A percentile compares a stretch with the other conserved stretches of the same genome.
Evolutionary conservation across 2,797 vertebrate genomes (phyloP).

Genomic region (Sebastes trivittatus): DNA sequence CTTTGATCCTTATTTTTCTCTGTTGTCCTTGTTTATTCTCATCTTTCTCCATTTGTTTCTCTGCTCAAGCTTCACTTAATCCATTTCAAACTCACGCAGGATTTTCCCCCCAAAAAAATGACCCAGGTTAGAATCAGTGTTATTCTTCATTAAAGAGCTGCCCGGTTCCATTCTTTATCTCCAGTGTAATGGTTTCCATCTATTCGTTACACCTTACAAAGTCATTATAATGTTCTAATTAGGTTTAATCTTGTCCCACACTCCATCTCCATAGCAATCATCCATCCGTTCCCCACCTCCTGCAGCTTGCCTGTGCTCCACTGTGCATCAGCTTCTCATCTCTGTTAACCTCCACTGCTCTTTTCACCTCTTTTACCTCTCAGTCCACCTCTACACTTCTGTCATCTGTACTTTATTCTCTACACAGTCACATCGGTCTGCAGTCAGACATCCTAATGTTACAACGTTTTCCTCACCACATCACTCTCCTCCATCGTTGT

Average conservation of each 20-base stretch:
- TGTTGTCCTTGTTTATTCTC: background rate
- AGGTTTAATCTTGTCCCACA: slow-evolving; percentile 54
- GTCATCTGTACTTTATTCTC: background rate
- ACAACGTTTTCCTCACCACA: background rate
- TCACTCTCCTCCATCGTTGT: background rate
- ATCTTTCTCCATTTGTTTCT: background rate
- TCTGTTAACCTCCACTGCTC: background rate
- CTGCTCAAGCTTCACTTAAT: background rate
- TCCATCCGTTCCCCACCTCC: slow-evolving; percentile 28
- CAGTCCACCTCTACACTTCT: slow-evolving; percentile 11
- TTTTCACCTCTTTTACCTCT: slow-evolving; percentile 11
- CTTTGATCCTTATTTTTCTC: background rate
- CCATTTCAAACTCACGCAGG: background rate
- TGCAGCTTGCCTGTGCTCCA: background rate
- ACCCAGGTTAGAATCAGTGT: slow-evolving; percentile 26
- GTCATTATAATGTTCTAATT: slow-evolving; percentile 66
- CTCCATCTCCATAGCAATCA: slow-evolving; percentile 38
- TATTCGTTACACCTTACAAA: slow-evolving; percentile 44
- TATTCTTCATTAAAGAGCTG: slow-evolving; percentile 30
- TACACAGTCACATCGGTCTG: background rate
- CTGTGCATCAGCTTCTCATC: background rate
- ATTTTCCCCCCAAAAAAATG: background rate
- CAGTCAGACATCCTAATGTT: background rate
- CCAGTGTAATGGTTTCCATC: slow-evolving; percentile 41
- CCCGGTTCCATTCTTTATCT: slow-evolving; percentile 37